Conservation (phyloP, 2,888 invertebrate species). For the Latrodectus hesperus region DNA sequence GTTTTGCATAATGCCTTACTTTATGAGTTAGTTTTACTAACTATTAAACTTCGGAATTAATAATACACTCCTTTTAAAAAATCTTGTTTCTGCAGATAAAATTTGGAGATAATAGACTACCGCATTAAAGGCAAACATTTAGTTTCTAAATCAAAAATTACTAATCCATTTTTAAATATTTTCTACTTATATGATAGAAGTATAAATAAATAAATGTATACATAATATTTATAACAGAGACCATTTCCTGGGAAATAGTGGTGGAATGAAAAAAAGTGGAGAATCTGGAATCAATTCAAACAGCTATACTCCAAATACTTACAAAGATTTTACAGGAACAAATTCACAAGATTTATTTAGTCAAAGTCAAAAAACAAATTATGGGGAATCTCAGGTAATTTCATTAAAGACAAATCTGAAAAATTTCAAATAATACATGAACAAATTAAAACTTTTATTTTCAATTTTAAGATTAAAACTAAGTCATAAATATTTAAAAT, state of each 20-base stretch:
- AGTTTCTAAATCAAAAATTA: background rate
- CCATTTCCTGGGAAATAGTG: conserved; percentile 34
- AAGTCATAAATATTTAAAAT: too few relatives aligned
- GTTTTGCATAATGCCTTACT: too few relatives aligned
- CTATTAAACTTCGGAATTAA: too few relatives aligned
- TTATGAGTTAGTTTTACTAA: too few relatives aligned
- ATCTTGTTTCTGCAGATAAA: too few relatives aligned
- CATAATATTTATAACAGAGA: conserved; percentile 19
- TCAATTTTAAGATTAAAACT: too few relatives aligned
- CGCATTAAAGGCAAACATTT: background rate
- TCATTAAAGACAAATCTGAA: background rate
- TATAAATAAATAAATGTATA: background rate
- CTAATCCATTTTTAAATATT: background rate
- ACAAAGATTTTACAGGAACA: conserved; percentile 18
- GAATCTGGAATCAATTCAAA: conserved; percentile 60
- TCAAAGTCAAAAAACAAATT: conserved; percentile 13
- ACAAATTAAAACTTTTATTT: too few relatives aligned
- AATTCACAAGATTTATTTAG: conserved; percentile 51
- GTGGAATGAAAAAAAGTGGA: conserved; percentile 15
- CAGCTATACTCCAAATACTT: conserved; percentile 23
- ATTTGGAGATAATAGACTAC: background rate
- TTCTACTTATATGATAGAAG: background rate
- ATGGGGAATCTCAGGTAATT: conserved; percentile 24
- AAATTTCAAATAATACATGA: too few relatives aligned
- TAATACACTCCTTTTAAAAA: too few relatives aligned